Percentiles rank a stretch among this genome's conserved stretches.
These are phyloP conservation scores for Hypothenemus hampei DNA, from an alignment of 1,140 invertebrate species.

Conservation along the genomic window DNA sequence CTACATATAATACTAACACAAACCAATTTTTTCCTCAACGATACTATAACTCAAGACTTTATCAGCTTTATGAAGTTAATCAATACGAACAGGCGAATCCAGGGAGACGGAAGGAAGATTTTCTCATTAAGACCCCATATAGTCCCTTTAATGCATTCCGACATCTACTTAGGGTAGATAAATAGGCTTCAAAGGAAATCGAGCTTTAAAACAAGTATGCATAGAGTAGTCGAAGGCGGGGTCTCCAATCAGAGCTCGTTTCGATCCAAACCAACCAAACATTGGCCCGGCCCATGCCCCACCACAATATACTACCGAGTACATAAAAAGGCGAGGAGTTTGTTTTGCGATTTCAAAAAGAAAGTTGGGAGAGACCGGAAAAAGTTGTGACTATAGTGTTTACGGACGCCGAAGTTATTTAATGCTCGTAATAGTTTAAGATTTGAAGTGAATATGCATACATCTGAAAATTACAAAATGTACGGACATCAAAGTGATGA, in stretches of 20 bases:
- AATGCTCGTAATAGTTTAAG: too few species aligned
- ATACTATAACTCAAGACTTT: too few species aligned
- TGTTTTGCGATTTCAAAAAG: neutral
- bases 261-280: conserved; percentile 30
- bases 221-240: conserved; percentile 32
- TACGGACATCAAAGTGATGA: conserved; percentile 35
- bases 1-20: too few species aligned
- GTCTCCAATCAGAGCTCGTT: conserved; percentile 39
- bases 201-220: conserved; percentile 13
- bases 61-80: conserved; percentile 25
- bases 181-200: conserved; percentile 34
- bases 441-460: too few species aligned
- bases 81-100: conserved; percentile 16
- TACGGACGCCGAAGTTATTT: too few species aligned
- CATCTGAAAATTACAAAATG: conserved; percentile 34
- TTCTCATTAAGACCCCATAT: conserved; percentile 25
- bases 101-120: conserved; percentile 8
- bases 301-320: too few species aligned
- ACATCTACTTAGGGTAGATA: conserved; percentile 44
- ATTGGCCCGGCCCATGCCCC: conserved; percentile 4
- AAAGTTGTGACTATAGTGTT: too few species aligned
- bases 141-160: conserved; percentile 39
- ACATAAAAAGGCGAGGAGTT: too few species aligned
- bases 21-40: too few species aligned
- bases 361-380: too few species aligned